Conservation (phyloP, 2,797 vertebrate species). For the Coendou prehensilis region DNA sequence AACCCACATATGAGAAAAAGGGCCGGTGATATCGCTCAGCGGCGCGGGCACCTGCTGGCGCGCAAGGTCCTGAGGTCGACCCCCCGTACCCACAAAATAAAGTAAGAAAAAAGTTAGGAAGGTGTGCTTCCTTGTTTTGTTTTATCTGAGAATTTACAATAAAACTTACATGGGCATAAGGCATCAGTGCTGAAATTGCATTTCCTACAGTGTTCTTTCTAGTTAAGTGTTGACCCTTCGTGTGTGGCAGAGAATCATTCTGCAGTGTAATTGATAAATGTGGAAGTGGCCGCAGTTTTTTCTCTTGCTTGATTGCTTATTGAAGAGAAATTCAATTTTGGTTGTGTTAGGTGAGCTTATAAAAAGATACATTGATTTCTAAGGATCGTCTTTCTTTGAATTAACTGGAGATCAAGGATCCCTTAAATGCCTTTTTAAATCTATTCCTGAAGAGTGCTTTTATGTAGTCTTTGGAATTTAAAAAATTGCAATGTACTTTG, state of each 20-base stretch:
- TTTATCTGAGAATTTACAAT: neutral
- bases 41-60: no score
- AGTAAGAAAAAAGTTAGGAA: neutral
- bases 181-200: neutral
- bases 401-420: neutral
- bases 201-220: neutral
- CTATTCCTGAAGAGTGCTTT: neutral
- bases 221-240: rapidly evolving
- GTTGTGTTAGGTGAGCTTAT: constrained; percentile 5
- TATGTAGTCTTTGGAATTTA: neutral
- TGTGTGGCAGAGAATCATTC: neutral
- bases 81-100: neutral
- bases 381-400: constrained; percentile 44
- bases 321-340: constrained; percentile 52
- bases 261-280: neutral
- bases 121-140: neutral
- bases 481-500: neutral
- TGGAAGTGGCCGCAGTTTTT: neutral
- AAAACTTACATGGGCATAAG: rapidly evolving
- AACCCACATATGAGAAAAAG: no score
- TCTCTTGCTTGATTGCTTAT: constrained; percentile 17
- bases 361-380: constrained; percentile 53
- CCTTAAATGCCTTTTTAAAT: constrained; percentile 47
- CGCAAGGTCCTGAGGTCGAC: no score
- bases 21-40: no score